Base-by-base conservation (phyloP, 2,888 invertebrate species). In the Luperina testacea region DNA sequence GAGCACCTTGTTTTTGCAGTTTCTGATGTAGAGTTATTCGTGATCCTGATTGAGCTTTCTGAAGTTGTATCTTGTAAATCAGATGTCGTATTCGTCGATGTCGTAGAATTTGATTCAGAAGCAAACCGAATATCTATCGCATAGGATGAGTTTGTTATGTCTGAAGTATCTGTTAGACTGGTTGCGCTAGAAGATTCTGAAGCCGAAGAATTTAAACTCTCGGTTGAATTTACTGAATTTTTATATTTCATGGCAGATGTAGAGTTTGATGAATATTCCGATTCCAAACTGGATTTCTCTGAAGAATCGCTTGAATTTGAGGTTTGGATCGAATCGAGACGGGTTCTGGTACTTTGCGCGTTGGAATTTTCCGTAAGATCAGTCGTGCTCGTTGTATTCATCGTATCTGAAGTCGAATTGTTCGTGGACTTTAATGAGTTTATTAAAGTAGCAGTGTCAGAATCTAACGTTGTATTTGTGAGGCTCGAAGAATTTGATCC, bases 1-100 rank as follows among this genome's bases (percentile, higher is more conserved):
- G 71, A 74, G 32, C 64, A 74, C 27, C 72, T 84, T 42, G n/a
- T 72, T 72, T 84, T 85, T 68, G 51, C 75, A 63, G 68, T 51
- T 51, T 78, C 75, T 45, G 82, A 82, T 59, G 51, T 48, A 11
- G 68, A 69, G 17, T 65, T 72, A 20, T 76, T 78, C 2, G 13
- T 69, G 1, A 61, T 42, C 32, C 2, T 45, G 42, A 70, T 42
- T 51, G 48, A 63, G 7, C 11, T 84, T 57, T 45, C 15, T 70
- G 57, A 32, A 48, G 7, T 57, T 42, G 51, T 24, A 13, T 32
- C 15, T 51, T 84, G 57, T 27, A 6, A 65, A 42, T 64, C 38
- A 11, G 32, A 68, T 11, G 67, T 78, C 13, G 8, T 48, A 61
- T 84, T 81, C 0, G 27, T 73, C 17, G 32, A 59, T 45, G 9